Conservation (phyloP, 2,797 vertebrate genomes). For the Glyptemys insculpta region DNA sequence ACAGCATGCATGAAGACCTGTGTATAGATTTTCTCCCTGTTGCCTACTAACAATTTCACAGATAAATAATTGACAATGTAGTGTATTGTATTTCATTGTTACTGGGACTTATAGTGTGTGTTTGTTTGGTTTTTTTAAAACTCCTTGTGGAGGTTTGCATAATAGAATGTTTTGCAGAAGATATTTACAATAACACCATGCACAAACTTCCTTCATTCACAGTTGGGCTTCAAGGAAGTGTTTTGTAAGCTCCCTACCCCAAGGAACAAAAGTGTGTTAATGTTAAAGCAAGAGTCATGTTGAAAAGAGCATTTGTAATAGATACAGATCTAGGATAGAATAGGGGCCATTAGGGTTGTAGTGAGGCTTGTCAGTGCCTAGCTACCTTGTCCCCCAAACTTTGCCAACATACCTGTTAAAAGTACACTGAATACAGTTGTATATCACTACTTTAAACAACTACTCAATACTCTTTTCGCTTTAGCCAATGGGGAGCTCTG, state of each 20-base stretch:
- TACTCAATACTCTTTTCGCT: not conserved
- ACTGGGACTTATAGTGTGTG: not conserved
- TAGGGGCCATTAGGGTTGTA: not conserved
- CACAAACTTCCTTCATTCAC: not conserved
- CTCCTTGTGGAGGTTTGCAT: rapidly evolving
- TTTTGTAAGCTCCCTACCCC: not conserved
- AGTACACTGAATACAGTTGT: not conserved
- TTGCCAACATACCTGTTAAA: not conserved
- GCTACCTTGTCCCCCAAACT: not conserved
- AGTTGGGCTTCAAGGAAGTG: not conserved
- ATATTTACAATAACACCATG: not conserved
- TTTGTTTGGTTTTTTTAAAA: not conserved
- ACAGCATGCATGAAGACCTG: not conserved
- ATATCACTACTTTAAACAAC: not conserved
- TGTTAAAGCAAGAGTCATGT: not conserved
- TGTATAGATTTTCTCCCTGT: not conserved
- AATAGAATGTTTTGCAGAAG: not conserved
- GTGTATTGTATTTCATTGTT: not conserved
- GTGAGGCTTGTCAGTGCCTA: not conserved
- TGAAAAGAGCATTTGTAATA: not conserved
- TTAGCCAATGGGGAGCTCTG: not conserved
- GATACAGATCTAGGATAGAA: not conserved
- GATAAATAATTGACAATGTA: not conserved
- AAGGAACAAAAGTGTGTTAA: not conserved
- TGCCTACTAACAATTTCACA: not conserved